Conservation (phyloP, 2,888 invertebrate genomes). For the Nebria salina region DNA sequence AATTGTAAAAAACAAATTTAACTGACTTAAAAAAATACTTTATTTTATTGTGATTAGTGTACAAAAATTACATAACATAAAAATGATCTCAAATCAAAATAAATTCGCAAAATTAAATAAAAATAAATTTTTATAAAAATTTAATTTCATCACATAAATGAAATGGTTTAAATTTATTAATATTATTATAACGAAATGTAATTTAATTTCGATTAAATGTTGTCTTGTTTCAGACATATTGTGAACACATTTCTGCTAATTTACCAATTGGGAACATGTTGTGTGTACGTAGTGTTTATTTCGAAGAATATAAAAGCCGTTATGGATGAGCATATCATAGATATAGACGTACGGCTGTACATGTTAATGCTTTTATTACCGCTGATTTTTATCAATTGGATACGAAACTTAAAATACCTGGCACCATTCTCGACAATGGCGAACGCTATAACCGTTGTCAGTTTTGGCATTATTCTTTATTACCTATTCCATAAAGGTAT, state of each 20-base stretch:
- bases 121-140: too few species aligned
- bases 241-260: constrained; percentile 80
- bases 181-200: too few species aligned
- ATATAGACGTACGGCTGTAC: constrained; percentile 69
- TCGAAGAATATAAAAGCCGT: constrained; percentile 84
- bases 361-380: constrained; percentile 80
- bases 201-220: too few species aligned
- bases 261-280: constrained; percentile 96
- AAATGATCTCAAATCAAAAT: too few species aligned
- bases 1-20: too few species aligned
- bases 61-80: too few species aligned
- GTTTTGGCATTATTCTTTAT: constrained; percentile 79
- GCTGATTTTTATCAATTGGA: constrained; percentile 75
- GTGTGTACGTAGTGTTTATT: constrained; percentile 95
- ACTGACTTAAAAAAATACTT: too few species aligned
- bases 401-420: constrained; percentile 79
- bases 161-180: too few species aligned
- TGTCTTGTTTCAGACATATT: constrained; percentile 67
- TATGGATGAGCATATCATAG: constrained; percentile 64
- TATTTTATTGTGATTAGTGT: too few species aligned
- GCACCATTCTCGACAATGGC: constrained; percentile 87
- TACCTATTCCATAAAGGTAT: constrained; percentile 75
- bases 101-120: too few species aligned
- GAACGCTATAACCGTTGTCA: constrained; percentile 79
- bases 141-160: too few species aligned